Conservation (phyloP, 2,888 invertebrate genomes). For the Cotesia congregata region DNA sequence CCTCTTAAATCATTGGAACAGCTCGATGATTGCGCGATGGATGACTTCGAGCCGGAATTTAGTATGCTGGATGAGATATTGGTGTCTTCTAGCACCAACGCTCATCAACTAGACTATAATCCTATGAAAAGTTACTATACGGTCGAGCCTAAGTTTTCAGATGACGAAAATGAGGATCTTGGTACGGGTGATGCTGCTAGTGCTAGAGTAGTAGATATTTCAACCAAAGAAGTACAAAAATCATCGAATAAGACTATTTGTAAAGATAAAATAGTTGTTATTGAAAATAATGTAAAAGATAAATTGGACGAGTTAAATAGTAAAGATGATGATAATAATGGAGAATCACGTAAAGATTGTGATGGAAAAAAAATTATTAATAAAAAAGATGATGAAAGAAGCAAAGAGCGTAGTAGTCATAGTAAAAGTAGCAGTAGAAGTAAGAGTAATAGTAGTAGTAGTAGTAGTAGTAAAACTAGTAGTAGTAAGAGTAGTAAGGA, state of each 20-base stretch:
- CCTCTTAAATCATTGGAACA: conserved; percentile 59
- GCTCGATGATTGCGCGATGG: conserved; percentile 62
- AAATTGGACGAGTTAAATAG: conserved; percentile 28
- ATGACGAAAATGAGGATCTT: conserved; percentile 58
- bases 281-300: conserved; percentile 45
- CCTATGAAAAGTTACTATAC: conserved; percentile 57
- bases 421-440: conserved; percentile 49
- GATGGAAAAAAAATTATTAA: conserved; percentile 43
- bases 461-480: conserved; percentile 52
- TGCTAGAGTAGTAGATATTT: conserved; percentile 45
- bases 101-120: conserved; percentile 44
- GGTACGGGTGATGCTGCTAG: background rate
- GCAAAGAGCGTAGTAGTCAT: conserved; percentile 42
- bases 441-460: conserved; percentile 45
- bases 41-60: conserved; percentile 67
- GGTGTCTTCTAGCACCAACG: conserved; percentile 44
- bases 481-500: conserved; percentile 61
- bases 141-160: conserved; percentile 62
- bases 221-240: conserved; percentile 56
- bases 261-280: conserved; percentile 45
- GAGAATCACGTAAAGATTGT: conserved; percentile 46
- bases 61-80: conserved; percentile 70
- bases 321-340: conserved; percentile 42
- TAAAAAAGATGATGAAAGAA: conserved; percentile 43
- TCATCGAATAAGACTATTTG: conserved; percentile 14